These are phyloP conservation scores for Coronaproctus castanopsis DNA, from an alignment of 2,888 invertebrate species.

Conservation along the genomic window DNA sequence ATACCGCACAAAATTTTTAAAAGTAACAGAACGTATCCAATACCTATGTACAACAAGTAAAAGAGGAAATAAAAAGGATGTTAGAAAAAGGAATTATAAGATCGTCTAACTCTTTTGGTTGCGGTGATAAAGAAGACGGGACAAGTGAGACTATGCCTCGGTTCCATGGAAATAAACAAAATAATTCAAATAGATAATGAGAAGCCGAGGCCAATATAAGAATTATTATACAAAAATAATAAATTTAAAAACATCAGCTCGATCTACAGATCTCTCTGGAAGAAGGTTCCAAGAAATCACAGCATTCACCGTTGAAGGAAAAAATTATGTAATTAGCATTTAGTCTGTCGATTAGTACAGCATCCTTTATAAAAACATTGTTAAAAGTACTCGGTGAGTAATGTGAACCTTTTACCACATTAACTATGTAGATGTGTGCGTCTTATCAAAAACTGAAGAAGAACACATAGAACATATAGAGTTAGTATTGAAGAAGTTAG, in stretches of 20 bases:
- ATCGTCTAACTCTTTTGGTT: no score
- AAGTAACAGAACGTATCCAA: no score
- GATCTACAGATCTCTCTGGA: not conserved
- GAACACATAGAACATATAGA: no score
- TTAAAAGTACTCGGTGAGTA: not conserved
- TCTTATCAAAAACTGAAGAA: not conserved
- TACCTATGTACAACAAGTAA: no score
- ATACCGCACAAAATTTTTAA: no score
- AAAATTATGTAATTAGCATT: not conserved
- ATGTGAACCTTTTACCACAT: not conserved
- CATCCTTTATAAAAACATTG: not conserved
- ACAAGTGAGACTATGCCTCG: not conserved
- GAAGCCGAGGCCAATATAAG: not conserved
- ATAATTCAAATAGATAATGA: not conserved
- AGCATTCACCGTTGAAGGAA: not conserved
- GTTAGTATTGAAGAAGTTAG: not conserved
- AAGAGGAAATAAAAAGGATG: no score
- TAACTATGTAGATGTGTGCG: not conserved
- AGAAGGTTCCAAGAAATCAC: not conserved
- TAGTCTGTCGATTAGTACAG: not conserved
- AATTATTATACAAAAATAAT: not conserved
- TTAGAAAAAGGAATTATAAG: no score
- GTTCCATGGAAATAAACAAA: not conserved
- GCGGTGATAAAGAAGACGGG: not conserved
- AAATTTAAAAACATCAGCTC: not conserved